Evolutionary conservation across 1,140 invertebrate species (phyloP).

Genomic region (Leptinotarsa texana): DNA sequence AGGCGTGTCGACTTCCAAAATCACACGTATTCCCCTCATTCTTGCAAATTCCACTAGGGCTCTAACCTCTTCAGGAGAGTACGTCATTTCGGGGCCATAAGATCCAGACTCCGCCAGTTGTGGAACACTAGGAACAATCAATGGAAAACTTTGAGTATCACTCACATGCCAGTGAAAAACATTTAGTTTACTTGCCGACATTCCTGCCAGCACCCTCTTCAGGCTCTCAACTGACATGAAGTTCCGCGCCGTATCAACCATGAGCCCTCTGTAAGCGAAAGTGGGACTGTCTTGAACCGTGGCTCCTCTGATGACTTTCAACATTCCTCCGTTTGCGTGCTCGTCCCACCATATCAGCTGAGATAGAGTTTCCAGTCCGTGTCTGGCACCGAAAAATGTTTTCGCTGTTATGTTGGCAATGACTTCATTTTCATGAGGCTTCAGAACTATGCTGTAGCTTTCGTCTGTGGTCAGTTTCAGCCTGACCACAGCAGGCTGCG

Average conservation of each 20-base stretch:
- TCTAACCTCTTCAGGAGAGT: conserved; percentile 69
- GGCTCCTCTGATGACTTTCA: conserved; percentile 61
- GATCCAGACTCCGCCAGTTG: conserved; percentile 75
- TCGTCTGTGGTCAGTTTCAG: conserved; percentile 73
- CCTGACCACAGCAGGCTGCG: conserved; percentile 58
- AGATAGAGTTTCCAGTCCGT: conserved; percentile 77
- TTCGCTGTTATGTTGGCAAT: conserved; percentile 69
- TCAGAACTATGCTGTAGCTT: conserved; percentile 69
- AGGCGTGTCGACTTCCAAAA: conserved; percentile 79
- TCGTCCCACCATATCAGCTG: conserved; percentile 80
- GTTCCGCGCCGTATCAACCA: conserved; percentile 78
- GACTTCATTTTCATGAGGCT: conserved; percentile 57
- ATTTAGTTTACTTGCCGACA: conserved; percentile 81
- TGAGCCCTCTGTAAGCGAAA: conserved; percentile 70
- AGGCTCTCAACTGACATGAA: conserved; percentile 72
- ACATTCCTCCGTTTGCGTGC: conserved; percentile 62
- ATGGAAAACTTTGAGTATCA: conserved; percentile 82
- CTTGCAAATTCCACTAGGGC: conserved; percentile 68
- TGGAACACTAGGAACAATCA: conserved; percentile 70
- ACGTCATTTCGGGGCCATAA: conserved; percentile 70
- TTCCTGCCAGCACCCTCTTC: conserved; percentile 73
- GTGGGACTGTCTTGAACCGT: conserved; percentile 63
- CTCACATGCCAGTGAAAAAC: conserved; percentile 86
- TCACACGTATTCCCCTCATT: conserved; percentile 70
- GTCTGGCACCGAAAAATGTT: conserved; percentile 76